Evolutionary conservation across 92 coral and sea anemone genomes (phyloP), one percentile per base, ranked within the genome.

Genomic region (Parazoanthus atlanticus): DNA sequence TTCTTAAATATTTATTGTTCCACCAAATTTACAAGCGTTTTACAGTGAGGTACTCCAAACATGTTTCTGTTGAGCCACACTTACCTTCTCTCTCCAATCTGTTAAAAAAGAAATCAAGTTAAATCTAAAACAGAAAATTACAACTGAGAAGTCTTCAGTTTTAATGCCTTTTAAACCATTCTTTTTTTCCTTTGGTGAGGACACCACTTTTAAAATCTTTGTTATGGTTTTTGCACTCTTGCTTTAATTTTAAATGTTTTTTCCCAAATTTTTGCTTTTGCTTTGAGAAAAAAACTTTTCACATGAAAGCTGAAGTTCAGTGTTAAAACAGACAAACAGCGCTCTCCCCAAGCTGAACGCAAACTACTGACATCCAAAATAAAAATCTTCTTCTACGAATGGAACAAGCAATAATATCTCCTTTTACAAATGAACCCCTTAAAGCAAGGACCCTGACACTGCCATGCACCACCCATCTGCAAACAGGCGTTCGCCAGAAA

Each of bases 41-140:
- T 28, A 33, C 8, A 38, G 58, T 38, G 86, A 61, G 74, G 52
- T 38, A 26, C 29, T 31, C 19, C 8, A 41, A 69, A 82, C 56
- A 38, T 65, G 28, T 19, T 38, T 82, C 31, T 82, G 58, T 65
- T 25, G 25, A 65, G 58, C 76, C 52, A 66, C 66, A 82, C 86
- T 25, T 66, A 82, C 86, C 76, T 6, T 64, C 32, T 11, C 58
- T 52, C 58, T 13, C 56, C 41, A 9, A 13, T 70, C 74, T 69
- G 52, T 15, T 17, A 40, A 28, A 64, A 69, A 80, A 21, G 43
- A 9, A 11, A 30, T 75, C 4, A 13, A 75, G 29, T 19, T 19
- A 75, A 34, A 38, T 34, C 29, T n/a, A 75, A 75, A 2, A 75
- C 29, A 75, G 26, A 75, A 36, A 36, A 36, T 3, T 23, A 36